Percentiles rank a stretch among this genome's conserved stretches.
Conservation (phyloP, 2,113 vertebrate species). For the Solenodon paradoxus region DNA sequence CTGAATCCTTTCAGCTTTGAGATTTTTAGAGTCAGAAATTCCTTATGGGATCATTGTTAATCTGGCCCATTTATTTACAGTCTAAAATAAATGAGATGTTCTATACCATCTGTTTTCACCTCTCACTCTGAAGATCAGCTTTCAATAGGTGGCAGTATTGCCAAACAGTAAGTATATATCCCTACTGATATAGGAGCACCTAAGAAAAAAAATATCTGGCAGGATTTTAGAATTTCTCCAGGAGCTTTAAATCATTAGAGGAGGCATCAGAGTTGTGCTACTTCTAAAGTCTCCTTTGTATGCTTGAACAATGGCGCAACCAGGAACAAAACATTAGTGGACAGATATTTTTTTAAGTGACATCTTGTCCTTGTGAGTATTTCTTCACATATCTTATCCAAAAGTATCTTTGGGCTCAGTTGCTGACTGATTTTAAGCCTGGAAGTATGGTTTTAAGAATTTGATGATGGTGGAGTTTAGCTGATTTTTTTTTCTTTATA, state of each 20-base stretch:
- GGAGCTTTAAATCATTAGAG: background rate
- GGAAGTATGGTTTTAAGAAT: conserved; percentile 26
- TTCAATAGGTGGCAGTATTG: conserved; percentile 73
- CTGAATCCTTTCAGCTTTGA: conserved; percentile 1
- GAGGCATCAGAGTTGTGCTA: background rate
- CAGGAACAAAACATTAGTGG: background rate
- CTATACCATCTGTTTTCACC: background rate
- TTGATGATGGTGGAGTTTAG: background rate
- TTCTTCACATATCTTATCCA: background rate
- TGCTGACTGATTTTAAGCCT: background rate
- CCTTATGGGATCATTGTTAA: background rate
- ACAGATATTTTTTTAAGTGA: background rate
- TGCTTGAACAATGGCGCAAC: background rate
- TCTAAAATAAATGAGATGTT: background rate
- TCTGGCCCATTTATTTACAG: background rate
- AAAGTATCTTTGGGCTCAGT: background rate
- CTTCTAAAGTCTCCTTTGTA: conserved; percentile 14
- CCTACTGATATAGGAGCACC: background rate
- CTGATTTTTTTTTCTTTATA: conserved; percentile 31
- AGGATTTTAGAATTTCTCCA: conserved; percentile 17
- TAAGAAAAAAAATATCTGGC: background rate
- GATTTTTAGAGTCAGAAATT: background rate
- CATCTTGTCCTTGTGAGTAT: background rate
- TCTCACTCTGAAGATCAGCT: background rate
- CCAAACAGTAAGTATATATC: background rate